These are phyloP conservation scores for Labroides dimidiatus DNA, from an alignment of 2,797 vertebrate species.

Conservation along the genomic window DNA sequence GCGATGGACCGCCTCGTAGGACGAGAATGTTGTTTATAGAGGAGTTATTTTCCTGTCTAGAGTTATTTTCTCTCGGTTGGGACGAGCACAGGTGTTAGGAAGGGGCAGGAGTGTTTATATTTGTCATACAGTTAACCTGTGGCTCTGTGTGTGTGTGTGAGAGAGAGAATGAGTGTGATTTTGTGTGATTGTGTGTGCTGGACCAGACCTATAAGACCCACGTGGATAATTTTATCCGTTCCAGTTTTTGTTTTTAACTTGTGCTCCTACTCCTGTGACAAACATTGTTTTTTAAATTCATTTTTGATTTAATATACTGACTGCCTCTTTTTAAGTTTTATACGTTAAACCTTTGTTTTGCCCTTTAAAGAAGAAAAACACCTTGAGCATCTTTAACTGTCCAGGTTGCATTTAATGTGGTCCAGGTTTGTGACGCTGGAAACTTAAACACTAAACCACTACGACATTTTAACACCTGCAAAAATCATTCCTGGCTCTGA, in stretches of 20 bases:
- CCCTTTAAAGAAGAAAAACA: conserved; percentile 2
- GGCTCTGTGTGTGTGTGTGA: conserved; percentile 55
- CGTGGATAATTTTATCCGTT: conserved; percentile 50
- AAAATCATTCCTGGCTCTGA: conserved; percentile 20
- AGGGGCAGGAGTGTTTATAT: conserved; percentile 70
- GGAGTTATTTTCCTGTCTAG: conserved; percentile 77
- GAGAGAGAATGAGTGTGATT: conserved; percentile 40
- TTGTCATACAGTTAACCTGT: conserved; percentile 69
- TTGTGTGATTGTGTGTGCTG: conserved; percentile 21
- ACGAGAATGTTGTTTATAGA: conserved; percentile 78
- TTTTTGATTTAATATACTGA: conserved; percentile 44
- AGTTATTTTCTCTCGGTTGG: conserved; percentile 70
- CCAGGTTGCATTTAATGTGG: conserved; percentile 7
- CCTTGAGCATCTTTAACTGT: conserved; percentile 34
- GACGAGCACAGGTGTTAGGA: conserved; percentile 59
- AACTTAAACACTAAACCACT: conserved; percentile 62
- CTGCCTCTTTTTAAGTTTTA: conserved; percentile 58
- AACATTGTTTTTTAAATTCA: conserved; percentile 1
- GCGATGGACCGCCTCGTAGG: conserved; percentile 56
- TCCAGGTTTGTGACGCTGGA: conserved; percentile 35
- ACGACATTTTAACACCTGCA: conserved; percentile 13
- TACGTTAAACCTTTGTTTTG: conserved; percentile 9
- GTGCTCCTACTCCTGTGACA: conserved; percentile 44
- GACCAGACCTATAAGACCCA: conserved; percentile 55
- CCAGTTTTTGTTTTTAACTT: conserved; percentile 47